Evolutionary conservation across 2,888 invertebrate species (phyloP).

Genomic region (Pachycephus smyrnensis): DNA sequence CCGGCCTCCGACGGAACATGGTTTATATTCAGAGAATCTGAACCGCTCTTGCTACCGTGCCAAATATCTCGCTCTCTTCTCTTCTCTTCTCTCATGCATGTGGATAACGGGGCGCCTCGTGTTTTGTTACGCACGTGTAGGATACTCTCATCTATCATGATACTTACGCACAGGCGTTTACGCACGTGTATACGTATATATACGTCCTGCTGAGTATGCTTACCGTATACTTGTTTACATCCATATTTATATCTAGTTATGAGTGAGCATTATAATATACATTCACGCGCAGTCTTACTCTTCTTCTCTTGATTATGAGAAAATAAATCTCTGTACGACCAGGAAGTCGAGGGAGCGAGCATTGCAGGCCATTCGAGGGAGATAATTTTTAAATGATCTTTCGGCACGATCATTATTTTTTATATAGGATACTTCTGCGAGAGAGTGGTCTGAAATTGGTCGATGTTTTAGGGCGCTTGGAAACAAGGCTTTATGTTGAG

Average conservation of each 20-base stretch:
- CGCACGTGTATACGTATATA: not conserved
- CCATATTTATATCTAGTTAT: not conserved
- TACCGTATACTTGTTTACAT: not conserved
- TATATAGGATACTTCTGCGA: not conserved
- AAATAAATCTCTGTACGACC: not conserved
- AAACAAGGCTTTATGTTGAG: not conserved
- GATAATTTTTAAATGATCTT: not conserved
- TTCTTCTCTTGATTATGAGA: not conserved
- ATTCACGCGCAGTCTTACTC: not conserved
- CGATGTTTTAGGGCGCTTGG: not conserved
- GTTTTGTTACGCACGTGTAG: not conserved
- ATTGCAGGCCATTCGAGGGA: not conserved
- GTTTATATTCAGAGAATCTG: constrained; percentile 1
- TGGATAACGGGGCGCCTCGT: not conserved
- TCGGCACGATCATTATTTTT: not conserved
- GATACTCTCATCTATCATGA: not conserved
- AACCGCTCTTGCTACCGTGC: not conserved
- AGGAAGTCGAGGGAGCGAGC: not conserved
- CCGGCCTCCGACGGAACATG: not conserved
- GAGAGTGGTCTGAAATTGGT: not conserved
- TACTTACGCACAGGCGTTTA: not conserved
- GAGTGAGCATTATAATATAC: not conserved
- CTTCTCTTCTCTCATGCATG: not conserved
- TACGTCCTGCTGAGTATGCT: not conserved
- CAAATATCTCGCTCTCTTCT: not conserved